Base-by-base conservation (phyloP, 2,888 invertebrate species). In the Strigamia crassipes region DNA sequence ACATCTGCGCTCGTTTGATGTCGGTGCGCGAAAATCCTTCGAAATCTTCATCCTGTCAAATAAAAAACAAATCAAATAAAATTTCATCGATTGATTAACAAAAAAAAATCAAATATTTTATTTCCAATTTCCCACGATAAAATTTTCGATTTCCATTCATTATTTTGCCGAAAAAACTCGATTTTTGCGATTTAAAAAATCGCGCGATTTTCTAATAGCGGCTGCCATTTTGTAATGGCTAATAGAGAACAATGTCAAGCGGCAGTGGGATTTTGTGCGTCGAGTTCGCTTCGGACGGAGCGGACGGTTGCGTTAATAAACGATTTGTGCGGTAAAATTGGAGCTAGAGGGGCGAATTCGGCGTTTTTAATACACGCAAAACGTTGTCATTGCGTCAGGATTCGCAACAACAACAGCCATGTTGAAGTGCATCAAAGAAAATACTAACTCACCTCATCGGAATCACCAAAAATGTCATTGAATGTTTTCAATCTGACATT, bases 391-490 rank as follows among this genome's bases (percentile, higher is more conserved):
- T 56, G 56, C 56, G 56, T 56, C 56, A 56, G 18, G 56, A n/a
- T 56, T 56, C 9, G 56, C 56, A 56, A 56, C 56, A 42, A 56
- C 56, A 56, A 56, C 18, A 56, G 56, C n/a, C 56, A 21, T 56
- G 56, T 56, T 56, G 56, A 56, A 21, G 56, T n/a, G 56, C 1
- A 56, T 56, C 8, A 56, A n/a, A 12, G 56, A 18, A 42, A 42
- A 38, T 51, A 27, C 82, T 80, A 80, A 27, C 82, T 80, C 82
- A 83, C 83, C 83, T 83, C 83, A 12, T 83, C 83, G 1, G 82
- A 80, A n/a, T 82, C 82, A 9, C 83, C 83, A 42, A 83, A 83
- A 15, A 79, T 12, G 15, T 83, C 82, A 12, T 13, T 34, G 80
- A 83, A 83, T 8, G 80, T 12, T n/a, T 81, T 81, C 51, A 80